These are phyloP conservation scores for Lampris megalopsis DNA, from an alignment of 2,113 vertebrate species.

Conservation along the genomic window DNA sequence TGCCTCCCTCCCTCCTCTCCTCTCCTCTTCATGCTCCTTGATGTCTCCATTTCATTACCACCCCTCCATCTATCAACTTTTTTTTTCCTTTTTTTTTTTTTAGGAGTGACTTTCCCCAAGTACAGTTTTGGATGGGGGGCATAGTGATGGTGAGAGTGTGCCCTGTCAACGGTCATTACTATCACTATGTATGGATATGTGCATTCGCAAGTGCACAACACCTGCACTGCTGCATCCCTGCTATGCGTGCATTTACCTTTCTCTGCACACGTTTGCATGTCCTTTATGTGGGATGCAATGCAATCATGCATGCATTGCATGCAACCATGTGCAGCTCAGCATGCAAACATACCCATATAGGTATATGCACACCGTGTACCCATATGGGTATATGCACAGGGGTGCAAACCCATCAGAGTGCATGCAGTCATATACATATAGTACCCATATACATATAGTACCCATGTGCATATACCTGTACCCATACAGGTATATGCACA, in stretches of 20 bases:
- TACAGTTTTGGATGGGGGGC: conserved; percentile 56
- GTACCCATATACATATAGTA: too few species aligned
- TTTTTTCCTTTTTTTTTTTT: conserved; percentile 55
- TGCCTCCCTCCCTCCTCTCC: conserved; percentile 80
- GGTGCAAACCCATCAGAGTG: background rate
- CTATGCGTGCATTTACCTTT: background rate
- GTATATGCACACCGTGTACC: conserved; percentile 19
- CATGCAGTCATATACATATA: too few species aligned
- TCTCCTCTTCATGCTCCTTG: conserved; percentile 94
- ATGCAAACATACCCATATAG: background rate
- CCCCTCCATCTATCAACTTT: conserved; percentile 95
- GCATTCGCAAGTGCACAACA: conserved; percentile 47
- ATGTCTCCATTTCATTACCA: conserved; percentile 99
- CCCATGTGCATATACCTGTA: too few species aligned
- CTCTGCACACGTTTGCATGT: background rate
- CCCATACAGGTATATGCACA: too few species aligned
- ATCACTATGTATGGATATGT: conserved; percentile 67
- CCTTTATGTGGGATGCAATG: too few species aligned
- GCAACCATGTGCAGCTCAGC: background rate
- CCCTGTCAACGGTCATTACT: conserved; percentile 37
- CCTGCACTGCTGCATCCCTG: background rate
- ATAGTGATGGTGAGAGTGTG: conserved; percentile 22
- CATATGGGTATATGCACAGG: conserved; percentile 1
- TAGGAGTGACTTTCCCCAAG: conserved; percentile 92
- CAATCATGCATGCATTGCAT: background rate